phyloP scores from a whole-genome alignment of 2,888 invertebrate genomes.

The Hedychridium roseum region DNA sequence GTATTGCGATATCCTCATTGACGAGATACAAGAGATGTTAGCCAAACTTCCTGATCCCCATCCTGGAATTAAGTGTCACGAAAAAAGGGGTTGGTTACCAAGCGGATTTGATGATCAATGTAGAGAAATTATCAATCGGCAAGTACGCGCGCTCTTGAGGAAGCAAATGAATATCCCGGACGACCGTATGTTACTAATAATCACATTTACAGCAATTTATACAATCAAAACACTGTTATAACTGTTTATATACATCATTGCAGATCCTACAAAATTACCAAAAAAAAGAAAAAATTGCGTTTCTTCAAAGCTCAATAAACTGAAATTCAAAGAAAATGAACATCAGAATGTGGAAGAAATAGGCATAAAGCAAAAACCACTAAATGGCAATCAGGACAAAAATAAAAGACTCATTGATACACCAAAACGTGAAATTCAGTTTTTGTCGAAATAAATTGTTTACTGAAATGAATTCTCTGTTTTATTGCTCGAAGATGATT shows the following conservation, averaged over 20 bases:
- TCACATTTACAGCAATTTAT: slow-evolving; percentile 9
- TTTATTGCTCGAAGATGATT: no score
- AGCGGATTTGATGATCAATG: slow-evolving; percentile 74
- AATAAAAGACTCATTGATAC: no score
- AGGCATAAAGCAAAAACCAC: no score
- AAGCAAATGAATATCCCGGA: slow-evolving; percentile 59
- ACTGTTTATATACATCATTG: slow-evolving; percentile 8
- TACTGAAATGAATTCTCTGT: no score
- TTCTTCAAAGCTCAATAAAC: slow-evolving; percentile 16
- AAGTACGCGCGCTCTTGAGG: slow-evolving; percentile 67
- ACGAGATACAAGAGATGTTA: slow-evolving; percentile 81
- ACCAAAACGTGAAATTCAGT: no score
- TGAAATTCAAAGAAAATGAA: slow-evolving; percentile 8
- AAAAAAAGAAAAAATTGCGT: slow-evolving; percentile 39
- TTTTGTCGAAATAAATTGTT: no score
- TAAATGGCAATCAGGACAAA: no score
- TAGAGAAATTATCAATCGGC: slow-evolving; percentile 76
- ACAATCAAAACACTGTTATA: not conserved
- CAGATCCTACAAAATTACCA: slow-evolving; percentile 56
- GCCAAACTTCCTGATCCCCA: slow-evolving; percentile 70
- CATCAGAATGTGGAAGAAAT: no score
- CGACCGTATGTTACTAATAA: slow-evolving; percentile 51
- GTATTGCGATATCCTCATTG: slow-evolving; percentile 82
- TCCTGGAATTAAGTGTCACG: slow-evolving; percentile 72
- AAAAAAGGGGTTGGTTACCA: slow-evolving; percentile 82